A percentile compares a stretch with the other conserved stretches of the same genome.
phyloP scores from a whole-genome alignment of 23 tunicate species.

The Styela plicata region DNA sequence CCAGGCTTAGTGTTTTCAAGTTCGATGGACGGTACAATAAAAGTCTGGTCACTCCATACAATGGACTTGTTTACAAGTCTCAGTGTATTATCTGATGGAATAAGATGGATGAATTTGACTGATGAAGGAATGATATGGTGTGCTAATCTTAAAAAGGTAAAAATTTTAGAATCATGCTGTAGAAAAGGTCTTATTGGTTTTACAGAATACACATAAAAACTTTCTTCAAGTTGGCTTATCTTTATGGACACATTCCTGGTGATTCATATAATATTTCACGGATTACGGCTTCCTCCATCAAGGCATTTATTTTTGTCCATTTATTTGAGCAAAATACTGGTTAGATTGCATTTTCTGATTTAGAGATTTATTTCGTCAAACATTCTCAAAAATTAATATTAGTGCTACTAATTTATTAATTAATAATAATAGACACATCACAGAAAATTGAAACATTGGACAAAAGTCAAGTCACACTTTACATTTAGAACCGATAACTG shows the following conservation, averaged over 20 bases:
- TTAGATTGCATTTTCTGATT: too few relatives aligned
- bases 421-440: too few relatives aligned
- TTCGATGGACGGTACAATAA: slow-evolving; percentile 66
- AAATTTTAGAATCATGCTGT: background rate
- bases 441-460: too few relatives aligned
- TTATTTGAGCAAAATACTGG: too few relatives aligned
- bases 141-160: slow-evolving; percentile 51
- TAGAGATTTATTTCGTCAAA: too few relatives aligned
- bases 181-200: background rate
- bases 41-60: slow-evolving; percentile 64
- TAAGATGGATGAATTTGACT: slow-evolving; percentile 55
- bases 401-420: too few relatives aligned
- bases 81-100: slow-evolving; percentile 46
- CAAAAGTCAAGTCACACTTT: too few relatives aligned
- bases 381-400: too few relatives aligned
- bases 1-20: slow-evolving; percentile 53
- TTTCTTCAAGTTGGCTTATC: background rate
- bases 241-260: background rate
- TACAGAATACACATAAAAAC: background rate
- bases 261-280: too few relatives aligned
- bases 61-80: slow-evolving; percentile 60
- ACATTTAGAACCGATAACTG: too few relatives aligned
- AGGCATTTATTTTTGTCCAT: too few relatives aligned
- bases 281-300: too few relatives aligned
- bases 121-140: slow-evolving; percentile 58